Percentiles rank a stretch among this genome's conserved stretches.
Conservation (phyloP, 1,140 invertebrate genomes). For the Zaprionus africanus region DNA sequence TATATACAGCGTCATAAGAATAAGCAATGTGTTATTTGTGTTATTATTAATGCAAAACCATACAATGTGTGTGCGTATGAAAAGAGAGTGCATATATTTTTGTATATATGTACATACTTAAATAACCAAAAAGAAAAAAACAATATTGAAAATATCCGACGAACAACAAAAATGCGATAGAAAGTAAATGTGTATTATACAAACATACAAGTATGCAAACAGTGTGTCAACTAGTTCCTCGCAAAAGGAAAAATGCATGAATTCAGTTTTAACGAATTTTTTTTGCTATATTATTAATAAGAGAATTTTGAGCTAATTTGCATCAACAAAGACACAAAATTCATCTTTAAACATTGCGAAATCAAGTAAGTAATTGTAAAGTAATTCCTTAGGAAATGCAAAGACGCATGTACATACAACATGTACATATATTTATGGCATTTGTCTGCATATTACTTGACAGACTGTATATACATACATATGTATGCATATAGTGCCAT, state of each 20-base stretch:
- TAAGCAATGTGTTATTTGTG: background rate
- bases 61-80: background rate
- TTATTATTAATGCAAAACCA: background rate
- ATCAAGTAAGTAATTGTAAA: too few species aligned
- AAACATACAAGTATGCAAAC: too few species aligned
- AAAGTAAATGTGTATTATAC: background rate
- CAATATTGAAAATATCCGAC: background rate
- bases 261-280: too few species aligned
- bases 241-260: too few species aligned
- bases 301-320: too few species aligned
- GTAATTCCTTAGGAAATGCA: too few species aligned
- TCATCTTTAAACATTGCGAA: too few species aligned
- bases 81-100: background rate
- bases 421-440: background rate
- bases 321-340: too few species aligned
- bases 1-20: background rate
- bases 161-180: background rate
- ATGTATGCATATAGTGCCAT: background rate
- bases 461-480: background rate
- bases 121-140: background rate
- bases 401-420: background rate
- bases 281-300: too few species aligned
- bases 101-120: background rate
- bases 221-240: too few species aligned
- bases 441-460: background rate